Evolutionary conservation across 2,797 vertebrate genomes (phyloP).

Genomic region (Onychomys torridus): DNA sequence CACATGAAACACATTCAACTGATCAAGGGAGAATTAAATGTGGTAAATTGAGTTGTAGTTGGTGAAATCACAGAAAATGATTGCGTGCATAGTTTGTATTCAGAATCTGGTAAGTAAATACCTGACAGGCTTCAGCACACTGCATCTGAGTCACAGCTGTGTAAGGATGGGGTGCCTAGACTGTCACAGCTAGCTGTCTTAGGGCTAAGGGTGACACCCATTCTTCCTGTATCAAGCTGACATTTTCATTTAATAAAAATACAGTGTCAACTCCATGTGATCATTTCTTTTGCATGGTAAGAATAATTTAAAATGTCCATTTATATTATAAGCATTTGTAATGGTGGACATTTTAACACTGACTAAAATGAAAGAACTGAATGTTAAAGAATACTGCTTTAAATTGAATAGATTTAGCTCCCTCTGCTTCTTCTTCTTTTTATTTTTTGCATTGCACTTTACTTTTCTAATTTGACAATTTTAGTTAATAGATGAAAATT

Average conservation of each 20-base stretch:
- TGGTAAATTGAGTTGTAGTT: conserved; percentile 26
- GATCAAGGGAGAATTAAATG: conserved; percentile 27
- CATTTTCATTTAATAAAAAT: conserved; percentile 47
- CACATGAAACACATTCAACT: not conserved
- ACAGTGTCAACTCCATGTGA: not conserved
- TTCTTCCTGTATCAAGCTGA: conserved; percentile 13
- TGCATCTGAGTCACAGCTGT: not conserved
- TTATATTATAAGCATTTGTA: conserved; percentile 1
- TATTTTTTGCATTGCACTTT: not conserved
- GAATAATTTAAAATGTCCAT: conserved; percentile 34
- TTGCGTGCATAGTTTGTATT: not conserved
- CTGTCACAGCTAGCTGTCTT: not conserved
- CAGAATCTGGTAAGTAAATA: not conserved
- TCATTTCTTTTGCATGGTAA: conserved; percentile 57
- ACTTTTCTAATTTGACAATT: conserved; percentile 41
- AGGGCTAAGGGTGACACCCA: not conserved
- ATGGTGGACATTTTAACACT: conserved; percentile 10
- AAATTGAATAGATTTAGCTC: conserved; percentile 50
- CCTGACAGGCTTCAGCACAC: not conserved
- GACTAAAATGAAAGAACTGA: conserved; percentile 13
- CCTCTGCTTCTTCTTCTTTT: not conserved
- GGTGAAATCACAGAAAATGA: not conserved
- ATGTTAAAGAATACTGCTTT: conserved; percentile 9
- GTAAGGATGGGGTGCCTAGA: not conserved
- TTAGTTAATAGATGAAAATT: conserved; percentile 15